Base-by-base conservation (phyloP, 2,888 invertebrate genomes). In the Andrena bucephala region DNA sequence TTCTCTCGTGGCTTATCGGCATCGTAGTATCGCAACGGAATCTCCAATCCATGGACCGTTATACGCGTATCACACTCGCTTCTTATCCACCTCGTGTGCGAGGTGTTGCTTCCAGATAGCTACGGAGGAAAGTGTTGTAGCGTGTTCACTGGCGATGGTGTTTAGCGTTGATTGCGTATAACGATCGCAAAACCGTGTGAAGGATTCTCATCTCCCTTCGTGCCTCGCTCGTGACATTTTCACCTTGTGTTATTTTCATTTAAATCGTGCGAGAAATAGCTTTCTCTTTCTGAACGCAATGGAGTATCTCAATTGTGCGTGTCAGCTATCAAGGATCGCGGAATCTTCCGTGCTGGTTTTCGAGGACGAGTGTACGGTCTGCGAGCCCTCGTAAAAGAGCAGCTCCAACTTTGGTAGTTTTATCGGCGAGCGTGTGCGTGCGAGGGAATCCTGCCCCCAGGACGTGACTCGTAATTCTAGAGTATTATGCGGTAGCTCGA, bases 391-490 rank as follows among this genome's bases (percentile, higher is more conserved):
- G 42, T 42, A 42, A 42, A 42, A 42, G 42, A 42, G 42, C 42
- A 42, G 16, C 42, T 42, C 42, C 4, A 13, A 42, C 42, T 42
- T 42, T 16, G 42, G 42, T 42, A 42, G 42, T 42, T 42, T 42
- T 42, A 75, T 74, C 66, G 65, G 42, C 16, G 36, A 13, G 7
- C 10, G 74, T 60, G 70, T 73, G 73, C 60, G 70, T 65, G 81
- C 77, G 73, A 68, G 77, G 66, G 57, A 59, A 80, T 78, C 50
- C 89, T 90, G 89, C 89, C 90, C 88, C 73, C 85, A 79, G 90
- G 89, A 91, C 87, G 88, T 86, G 86, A 88, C 88, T 88, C 83
- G 85, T 92, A 92, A 92, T 91, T 92, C 89, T 86, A 90, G 89
- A 89, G 85, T 89, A 91, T 92, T 91, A 92, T 84, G 86, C 86